Conservation (phyloP, 2,888 invertebrate species). For the Andrena minutula region DNA sequence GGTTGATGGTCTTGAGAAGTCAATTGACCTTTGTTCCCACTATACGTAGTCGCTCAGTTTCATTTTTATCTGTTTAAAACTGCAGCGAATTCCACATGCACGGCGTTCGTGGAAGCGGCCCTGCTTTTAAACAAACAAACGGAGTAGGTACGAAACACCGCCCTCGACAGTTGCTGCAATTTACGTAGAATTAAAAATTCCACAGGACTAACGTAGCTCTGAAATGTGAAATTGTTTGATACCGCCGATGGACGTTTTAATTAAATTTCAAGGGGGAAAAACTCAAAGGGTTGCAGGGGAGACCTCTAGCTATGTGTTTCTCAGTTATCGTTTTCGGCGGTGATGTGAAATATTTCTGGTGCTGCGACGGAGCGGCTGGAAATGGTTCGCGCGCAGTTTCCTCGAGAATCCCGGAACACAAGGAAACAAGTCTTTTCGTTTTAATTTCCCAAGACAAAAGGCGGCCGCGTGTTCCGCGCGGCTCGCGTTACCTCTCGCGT, state of each 20-base stretch:
- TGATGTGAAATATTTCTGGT: constrained; percentile 19
- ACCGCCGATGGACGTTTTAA: constrained; percentile 25
- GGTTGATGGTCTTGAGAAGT: no score
- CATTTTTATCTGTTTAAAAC: no score
- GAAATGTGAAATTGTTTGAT: background rate
- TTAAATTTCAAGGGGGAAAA: constrained; percentile 13
- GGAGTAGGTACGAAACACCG: background rate
- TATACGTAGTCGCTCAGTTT: no score
- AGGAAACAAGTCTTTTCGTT: constrained; percentile 46
- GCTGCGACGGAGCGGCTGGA: background rate
- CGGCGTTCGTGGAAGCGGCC: background rate
- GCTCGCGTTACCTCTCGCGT: constrained; percentile 64
- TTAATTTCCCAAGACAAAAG: constrained; percentile 65
- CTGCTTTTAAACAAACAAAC: background rate
- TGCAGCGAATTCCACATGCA: no score
- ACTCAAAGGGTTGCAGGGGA: background rate
- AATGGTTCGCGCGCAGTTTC: constrained; percentile 16
- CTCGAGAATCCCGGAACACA: background rate
- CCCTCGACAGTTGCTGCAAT: no score
- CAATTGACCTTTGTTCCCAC: no score
- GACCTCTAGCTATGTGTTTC: background rate
- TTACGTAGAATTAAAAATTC: background rate
- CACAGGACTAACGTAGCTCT: no score
- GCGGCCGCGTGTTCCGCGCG: constrained; percentile 34
- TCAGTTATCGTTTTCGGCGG: background rate